Conservation (phyloP, 2,113 vertebrate genomes). For the Cottus gobio region DNA sequence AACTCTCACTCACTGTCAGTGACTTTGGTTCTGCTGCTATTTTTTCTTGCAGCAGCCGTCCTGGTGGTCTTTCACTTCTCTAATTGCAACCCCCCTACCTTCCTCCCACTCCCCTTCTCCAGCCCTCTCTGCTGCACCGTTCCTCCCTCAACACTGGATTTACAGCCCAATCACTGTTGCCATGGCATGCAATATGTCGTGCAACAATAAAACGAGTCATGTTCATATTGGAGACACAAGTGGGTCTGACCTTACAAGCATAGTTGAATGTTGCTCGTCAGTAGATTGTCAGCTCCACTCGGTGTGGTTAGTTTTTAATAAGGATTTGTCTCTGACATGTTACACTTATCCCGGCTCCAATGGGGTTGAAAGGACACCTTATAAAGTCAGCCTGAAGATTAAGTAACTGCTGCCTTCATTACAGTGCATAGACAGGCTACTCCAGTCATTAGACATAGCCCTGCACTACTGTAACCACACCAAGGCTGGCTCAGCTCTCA, state of each 20-base stretch:
- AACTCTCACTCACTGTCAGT: conserved; percentile 38
- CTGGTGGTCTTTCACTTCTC: conserved; percentile 64
- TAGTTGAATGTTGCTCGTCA: conserved; percentile 38
- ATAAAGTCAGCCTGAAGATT: conserved; percentile 69
- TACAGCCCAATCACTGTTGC: conserved; percentile 59
- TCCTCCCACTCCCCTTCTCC: not conserved
- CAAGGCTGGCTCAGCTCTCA: conserved; percentile 72
- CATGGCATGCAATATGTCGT: conserved; percentile 37
- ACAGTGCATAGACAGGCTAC: conserved; percentile 37
- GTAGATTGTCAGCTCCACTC: conserved; percentile 21
- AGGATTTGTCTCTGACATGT: conserved; percentile 47
- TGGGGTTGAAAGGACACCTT: conserved; percentile 68
- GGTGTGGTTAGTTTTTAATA: conserved; percentile 50
- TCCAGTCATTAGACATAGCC: conserved; percentile 66
- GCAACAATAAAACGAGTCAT: conserved; percentile 61
- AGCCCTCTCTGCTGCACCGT: not conserved
- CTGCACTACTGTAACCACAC: conserved; percentile 63
- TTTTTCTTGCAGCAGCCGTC: conserved; percentile 24
- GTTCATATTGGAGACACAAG: conserved; percentile 43
- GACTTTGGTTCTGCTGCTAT: not conserved
- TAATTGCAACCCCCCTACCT: conserved; percentile 56
- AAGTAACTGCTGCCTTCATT: conserved; percentile 53
- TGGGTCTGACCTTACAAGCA: conserved; percentile 47
- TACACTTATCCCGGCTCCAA: conserved; percentile 49
- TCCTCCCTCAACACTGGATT: conserved; percentile 52